These are phyloP conservation scores for Polydrusus pterygomalis DNA, from an alignment of 2,888 invertebrate genomes.

Conservation along the genomic window DNA sequence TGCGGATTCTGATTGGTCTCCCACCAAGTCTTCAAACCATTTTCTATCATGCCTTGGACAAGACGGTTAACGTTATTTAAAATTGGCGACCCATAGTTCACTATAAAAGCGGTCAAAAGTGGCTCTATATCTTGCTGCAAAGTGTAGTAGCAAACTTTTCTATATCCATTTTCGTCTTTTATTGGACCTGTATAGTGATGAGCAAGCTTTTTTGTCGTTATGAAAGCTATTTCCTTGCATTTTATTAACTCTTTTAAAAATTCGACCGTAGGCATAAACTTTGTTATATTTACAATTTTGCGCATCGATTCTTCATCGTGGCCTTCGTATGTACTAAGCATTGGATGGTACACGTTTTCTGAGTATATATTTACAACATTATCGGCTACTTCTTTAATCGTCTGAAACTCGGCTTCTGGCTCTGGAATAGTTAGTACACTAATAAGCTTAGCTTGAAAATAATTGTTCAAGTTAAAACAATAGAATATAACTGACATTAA, in stretches of 20 bases:
- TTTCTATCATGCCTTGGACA: conserved; percentile 23
- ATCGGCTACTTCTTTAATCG: conserved; percentile 22
- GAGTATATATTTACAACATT: conserved; percentile 3
- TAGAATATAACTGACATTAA: conserved; percentile 39
- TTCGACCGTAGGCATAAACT: conserved; percentile 10
- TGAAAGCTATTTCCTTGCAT: conserved; percentile 25
- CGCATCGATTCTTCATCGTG: background rate
- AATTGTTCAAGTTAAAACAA: conserved; percentile 14
- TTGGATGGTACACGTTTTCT: background rate
- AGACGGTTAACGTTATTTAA: conserved; percentile 25
- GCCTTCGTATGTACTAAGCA: background rate
- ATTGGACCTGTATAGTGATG: conserved; percentile 7
- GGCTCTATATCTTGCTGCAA: conserved; percentile 12
- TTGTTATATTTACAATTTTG: conserved; percentile 16
- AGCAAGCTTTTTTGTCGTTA: conserved; percentile 9
- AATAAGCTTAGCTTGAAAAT: conserved; percentile 33
- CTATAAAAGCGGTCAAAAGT: conserved; percentile 2
- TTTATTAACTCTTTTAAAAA: conserved; percentile 11
- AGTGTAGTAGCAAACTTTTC: conserved; percentile 36
- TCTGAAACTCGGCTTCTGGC: background rate
- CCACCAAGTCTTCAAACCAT: conserved; percentile 33
- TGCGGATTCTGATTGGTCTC: conserved; percentile 16
- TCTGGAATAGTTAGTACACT: conserved; percentile 28
- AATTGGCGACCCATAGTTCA: conserved; percentile 30
- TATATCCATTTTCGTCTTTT: conserved; percentile 30